A percentile compares a stretch with the other conserved stretches of the same genome.
These are phyloP conservation scores for Cotesia chilonis DNA, from an alignment of 1,140 invertebrate genomes.

Conservation along the genomic window DNA sequence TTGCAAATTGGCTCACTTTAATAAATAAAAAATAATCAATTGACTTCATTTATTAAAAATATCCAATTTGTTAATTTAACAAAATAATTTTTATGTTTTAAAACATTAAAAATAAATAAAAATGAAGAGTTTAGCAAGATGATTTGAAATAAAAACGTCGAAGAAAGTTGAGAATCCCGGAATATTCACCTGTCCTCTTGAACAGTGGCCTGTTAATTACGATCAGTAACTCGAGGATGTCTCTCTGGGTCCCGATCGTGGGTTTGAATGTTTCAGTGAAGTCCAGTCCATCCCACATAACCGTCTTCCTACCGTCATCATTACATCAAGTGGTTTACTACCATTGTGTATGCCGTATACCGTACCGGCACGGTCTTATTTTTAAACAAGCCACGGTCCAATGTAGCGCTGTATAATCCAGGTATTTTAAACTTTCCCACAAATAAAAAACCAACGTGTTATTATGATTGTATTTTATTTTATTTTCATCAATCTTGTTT, in stretches of 20 bases:
- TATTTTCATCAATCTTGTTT: too few relatives aligned
- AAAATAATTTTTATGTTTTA: too few relatives aligned
- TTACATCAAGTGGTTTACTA: constrained; percentile 2
- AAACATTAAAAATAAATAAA: not conserved
- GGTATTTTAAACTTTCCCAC: too few relatives aligned
- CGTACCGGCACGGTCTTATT: not conserved
- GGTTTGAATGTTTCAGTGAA: constrained; percentile 1
- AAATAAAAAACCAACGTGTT: too few relatives aligned
- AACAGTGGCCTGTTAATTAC: constrained; percentile 51
- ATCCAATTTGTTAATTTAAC: too few relatives aligned
- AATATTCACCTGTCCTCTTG: constrained; percentile 43
- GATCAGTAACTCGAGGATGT: constrained; percentile 35
- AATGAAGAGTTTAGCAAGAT: too few relatives aligned
- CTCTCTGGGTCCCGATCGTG: constrained; percentile 28
- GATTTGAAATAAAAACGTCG: not conserved
- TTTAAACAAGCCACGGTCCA: not conserved
- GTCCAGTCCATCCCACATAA: constrained; percentile 24
- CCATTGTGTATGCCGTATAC: not conserved
- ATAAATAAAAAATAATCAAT: too few relatives aligned
- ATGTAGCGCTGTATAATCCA: not conserved
- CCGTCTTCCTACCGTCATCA: constrained; percentile 39
- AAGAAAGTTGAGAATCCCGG: constrained; percentile 39
- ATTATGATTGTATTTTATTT: too few relatives aligned
- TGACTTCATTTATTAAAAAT: too few relatives aligned
- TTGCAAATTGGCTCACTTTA: too few relatives aligned